A percentile compares a stretch with the other conserved stretches of the same genome.
phyloP scores from a whole-genome alignment of 2,888 invertebrate genomes.

The Anagyrus pseudococci region DNA sequence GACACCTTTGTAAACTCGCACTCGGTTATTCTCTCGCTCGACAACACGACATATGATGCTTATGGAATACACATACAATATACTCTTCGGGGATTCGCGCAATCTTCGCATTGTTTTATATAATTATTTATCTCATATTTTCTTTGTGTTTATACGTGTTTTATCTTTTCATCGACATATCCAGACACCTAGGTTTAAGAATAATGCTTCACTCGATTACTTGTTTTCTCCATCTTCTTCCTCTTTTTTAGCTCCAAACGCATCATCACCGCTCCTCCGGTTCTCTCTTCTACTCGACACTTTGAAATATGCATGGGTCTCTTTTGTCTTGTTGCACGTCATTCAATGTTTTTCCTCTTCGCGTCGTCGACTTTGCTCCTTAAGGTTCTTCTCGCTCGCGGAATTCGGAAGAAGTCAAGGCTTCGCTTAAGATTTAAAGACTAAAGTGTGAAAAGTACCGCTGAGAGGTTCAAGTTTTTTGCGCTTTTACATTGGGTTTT shows the following conservation, averaged over 20 bases:
- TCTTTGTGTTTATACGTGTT: too few species aligned
- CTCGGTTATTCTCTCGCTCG: slow-evolving; percentile 12
- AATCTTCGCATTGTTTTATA: slow-evolving; percentile 19
- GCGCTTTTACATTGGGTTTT: slow-evolving; percentile 7
- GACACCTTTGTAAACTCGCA: not conserved
- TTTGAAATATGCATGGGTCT: too few species aligned
- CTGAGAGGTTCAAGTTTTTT: slow-evolving; percentile 23
- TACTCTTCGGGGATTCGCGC: slow-evolving; percentile 25
- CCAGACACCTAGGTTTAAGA: slow-evolving; percentile 28
- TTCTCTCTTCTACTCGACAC: not conserved
- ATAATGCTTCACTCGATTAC: slow-evolving; percentile 3
- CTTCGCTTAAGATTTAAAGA: slow-evolving; percentile 34
- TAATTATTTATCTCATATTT: slow-evolving; percentile 14
- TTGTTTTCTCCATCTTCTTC: not conserved
- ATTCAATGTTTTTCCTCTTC: not conserved
- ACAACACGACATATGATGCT: slow-evolving; percentile 22
- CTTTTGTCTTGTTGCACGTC: not conserved
- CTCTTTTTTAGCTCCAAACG: not conserved
- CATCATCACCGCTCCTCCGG: too few species aligned
- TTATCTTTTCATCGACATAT: too few species aligned
- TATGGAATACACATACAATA: slow-evolving; percentile 36
- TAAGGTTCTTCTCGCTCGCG: slow-evolving; percentile 11
- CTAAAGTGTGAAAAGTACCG: slow-evolving; percentile 24
- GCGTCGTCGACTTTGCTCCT: not conserved
- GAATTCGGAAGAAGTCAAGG: slow-evolving; percentile 40